Base-by-base conservation (phyloP, 2,113 vertebrate species). In the Malurus elegans region DNA sequence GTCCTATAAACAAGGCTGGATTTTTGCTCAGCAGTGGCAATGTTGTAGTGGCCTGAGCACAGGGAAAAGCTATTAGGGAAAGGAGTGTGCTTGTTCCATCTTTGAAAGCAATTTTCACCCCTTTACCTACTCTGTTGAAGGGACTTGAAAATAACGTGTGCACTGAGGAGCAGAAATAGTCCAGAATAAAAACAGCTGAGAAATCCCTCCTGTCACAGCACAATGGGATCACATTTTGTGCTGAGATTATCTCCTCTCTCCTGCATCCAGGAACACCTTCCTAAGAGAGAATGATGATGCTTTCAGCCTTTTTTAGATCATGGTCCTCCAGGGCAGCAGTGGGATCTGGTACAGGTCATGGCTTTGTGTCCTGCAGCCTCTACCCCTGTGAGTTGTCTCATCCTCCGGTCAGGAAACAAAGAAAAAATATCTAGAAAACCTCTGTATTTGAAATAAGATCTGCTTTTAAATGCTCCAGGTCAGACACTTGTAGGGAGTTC, bases 11-110 rank as follows among this genome's bases (percentile, higher is more conserved):
- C 51, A 79, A 73, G 42, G 1, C 72, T 94, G 92, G 86, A 93
- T 94, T 97, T 93, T 97, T 93, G 78, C 94, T 80, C 84, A 74
- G n/a, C 26, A 29, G 72, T 47, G 64, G 48, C 57, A 94, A 25
- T 71, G 75, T 79, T 14, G 14, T 54, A 91, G 65, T 36, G 90
- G 88, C 42, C 88, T 51, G 53, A 90, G 45, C 83, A 40, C 6
- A 29, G 73, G 88, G 85, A 81, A 96, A 96, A 61, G 16, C 34
- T 76, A 28, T 92, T 92, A 87, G 72, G 58, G 89, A 92, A 97
- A 54, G 0, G 3, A 72, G n/a, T 34, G 31, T 70, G 42, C 57
- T 96, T 96, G 62, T 97, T 95, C 72, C 75, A 65, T 60, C 70
- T 94, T 92, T 95, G 57, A 95, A 94, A 96, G 56, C 14, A 58